Evolutionary conservation across 2,113 vertebrate species (phyloP), one percentile per base, ranked within the genome.

Genomic region (Sinocyclocheilus anophthalmus): DNA sequence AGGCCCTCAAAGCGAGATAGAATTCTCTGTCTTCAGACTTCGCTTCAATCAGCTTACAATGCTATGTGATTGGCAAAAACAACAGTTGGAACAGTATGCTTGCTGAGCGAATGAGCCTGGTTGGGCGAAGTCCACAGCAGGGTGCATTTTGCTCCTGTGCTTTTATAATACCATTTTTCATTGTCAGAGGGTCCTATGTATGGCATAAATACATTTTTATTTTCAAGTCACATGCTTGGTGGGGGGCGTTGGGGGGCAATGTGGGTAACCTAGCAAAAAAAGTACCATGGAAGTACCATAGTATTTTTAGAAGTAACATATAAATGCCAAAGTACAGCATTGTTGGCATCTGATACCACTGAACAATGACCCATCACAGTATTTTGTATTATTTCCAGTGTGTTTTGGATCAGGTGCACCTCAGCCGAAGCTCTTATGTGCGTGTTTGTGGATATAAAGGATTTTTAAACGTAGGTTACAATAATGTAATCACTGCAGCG

Each of bases 401-500:
- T 42, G 20, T 55, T 69, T 83, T 70, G 78, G 85, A n/a, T 92
- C 79, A 84, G 39, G 42, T 20, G 50, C 4, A 5, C 48, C 75
- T 50, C 75, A 48, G 30, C 6, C 81, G 18, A 53, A 70, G 65
- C 70, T 53, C 84, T 69, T 61, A 76, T 26, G 20, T 84, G 73
- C 5, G 87, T 72, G 73, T 50, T 87, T 67, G 77, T 16, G 79
- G 26, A 59, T 73, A 76, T 79, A 80, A 77, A 79, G 57, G 12
- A 39, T 73, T 33, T 67, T 75, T 85, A 86, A 88, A 90, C 88
- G 90, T 82, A 88, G 88, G 86, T 86, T 91, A 88, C 84, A 89
- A 87, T 89, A 90, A 93, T 91, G 87, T 81, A 91, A 91, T 89
- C 88, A 89, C 90, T 87, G 76, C 18, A 37, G 73, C 81, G 75